phyloP scores from a whole-genome alignment of 2,888 invertebrate species.

The Vandiemenella viatica region DNA sequence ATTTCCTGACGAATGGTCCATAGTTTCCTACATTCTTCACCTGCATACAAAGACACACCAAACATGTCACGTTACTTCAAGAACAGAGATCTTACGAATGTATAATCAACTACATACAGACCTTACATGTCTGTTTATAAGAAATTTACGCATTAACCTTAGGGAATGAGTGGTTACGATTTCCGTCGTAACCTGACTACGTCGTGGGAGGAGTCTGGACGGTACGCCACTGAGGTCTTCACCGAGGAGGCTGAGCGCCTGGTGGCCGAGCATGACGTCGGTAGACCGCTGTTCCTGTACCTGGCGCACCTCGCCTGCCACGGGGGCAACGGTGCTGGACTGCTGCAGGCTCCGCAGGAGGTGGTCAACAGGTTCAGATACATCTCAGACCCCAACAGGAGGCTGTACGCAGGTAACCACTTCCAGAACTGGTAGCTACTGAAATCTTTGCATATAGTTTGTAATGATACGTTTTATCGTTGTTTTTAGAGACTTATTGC shows the following conservation, averaged over 20 bases:
- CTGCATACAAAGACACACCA: too few relatives aligned
- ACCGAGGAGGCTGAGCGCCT: constrained; percentile 30
- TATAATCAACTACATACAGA: too few relatives aligned
- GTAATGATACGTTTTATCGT: too few relatives aligned
- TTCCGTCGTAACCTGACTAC: constrained; percentile 27
- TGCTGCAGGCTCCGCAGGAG: constrained; percentile 49
- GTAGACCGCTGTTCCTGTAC: constrained; percentile 57
- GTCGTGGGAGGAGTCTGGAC: constrained; percentile 25
- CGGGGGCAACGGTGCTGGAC: constrained; percentile 49
- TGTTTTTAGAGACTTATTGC: too few relatives aligned
- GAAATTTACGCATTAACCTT: too few relatives aligned
- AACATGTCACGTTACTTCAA: too few relatives aligned
- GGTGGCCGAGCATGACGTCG: constrained; percentile 26
- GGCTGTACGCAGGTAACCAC: constrained; percentile 64
- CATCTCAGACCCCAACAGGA: constrained; percentile 48
- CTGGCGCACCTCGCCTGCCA: constrained; percentile 69
- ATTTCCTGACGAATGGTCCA: too few relatives aligned
- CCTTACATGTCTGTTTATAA: too few relatives aligned
- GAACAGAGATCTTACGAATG: too few relatives aligned
- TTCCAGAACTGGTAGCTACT: too few relatives aligned
- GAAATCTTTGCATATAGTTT: too few relatives aligned
- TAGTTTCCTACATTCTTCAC: too few relatives aligned
- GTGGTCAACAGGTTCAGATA: constrained; percentile 50
- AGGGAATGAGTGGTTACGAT: constrained; percentile 23
- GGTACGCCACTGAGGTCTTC: constrained; percentile 34